Percentiles rank a stretch among this genome's conserved stretches.
These are phyloP conservation scores for Diloba caeruleocephala DNA, from an alignment of 2,888 invertebrate species.

Conservation along the genomic window DNA sequence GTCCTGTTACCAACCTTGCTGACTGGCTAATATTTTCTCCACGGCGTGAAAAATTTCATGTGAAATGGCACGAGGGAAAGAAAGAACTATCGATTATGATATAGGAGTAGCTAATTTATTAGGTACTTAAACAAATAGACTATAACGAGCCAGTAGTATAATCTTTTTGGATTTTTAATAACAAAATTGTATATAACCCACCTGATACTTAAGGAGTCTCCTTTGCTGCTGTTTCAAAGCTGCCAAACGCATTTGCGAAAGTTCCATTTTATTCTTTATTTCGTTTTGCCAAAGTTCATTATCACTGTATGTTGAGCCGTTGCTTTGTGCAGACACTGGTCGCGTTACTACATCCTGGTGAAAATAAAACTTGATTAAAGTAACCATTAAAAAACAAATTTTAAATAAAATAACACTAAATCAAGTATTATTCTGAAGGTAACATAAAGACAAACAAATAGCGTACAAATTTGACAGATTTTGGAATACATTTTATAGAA, in stretches of 20 bases:
- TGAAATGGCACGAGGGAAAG: too few relatives aligned
- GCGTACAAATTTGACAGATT: slow-evolving; percentile 10
- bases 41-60: too few relatives aligned
- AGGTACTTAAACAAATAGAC: too few relatives aligned
- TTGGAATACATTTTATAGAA: not conserved
- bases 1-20: too few relatives aligned
- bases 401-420: too few relatives aligned
- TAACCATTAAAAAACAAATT: slow-evolving; percentile 11
- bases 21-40: too few relatives aligned
- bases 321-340: slow-evolving; percentile 85
- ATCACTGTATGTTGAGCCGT: slow-evolving; percentile 85
- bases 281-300: slow-evolving; percentile 89
- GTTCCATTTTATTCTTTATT: slow-evolving; percentile 90
- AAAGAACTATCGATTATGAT: too few relatives aligned
- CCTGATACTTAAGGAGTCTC: slow-evolving; percentile 84
- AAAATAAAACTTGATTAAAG: slow-evolving; percentile 33
- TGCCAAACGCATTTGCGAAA: slow-evolving; percentile 89
- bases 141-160: too few relatives aligned
- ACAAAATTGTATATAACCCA: slow-evolving; percentile 44
- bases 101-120: too few relatives aligned
- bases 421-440: slow-evolving; percentile 27
- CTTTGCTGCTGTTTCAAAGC: slow-evolving; percentile 90
- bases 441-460: slow-evolving; percentile 37
- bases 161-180: not conserved
- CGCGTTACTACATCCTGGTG: slow-evolving; percentile 82